Evolutionary conservation across 2,888 invertebrate genomes (phyloP).

Genomic region (Pocota personata): DNA sequence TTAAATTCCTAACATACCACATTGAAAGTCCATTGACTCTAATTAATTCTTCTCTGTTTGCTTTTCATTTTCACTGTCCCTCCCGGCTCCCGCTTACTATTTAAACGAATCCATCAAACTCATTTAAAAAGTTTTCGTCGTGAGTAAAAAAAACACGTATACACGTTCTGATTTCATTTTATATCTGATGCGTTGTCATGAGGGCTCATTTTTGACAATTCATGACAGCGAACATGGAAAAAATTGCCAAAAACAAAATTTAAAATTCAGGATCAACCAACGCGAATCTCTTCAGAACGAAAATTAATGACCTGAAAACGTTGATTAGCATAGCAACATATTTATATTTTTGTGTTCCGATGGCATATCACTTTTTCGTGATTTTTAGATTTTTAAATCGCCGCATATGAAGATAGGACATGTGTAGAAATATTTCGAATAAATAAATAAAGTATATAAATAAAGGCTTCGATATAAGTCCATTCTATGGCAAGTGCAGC

Average conservation of each 20-base stretch:
- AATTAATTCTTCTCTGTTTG: conserved; percentile 26
- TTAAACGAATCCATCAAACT: conserved; percentile 13
- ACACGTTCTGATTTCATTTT: conserved; percentile 29
- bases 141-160: neutral
- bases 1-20: neutral
- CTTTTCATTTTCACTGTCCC: neutral
- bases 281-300: neutral
- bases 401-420: too few species aligned
- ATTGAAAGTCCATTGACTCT: conserved; percentile 24
- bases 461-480: too few species aligned
- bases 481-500: too few species aligned
- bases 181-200: conserved; percentile 48
- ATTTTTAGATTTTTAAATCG: too few species aligned
- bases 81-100: neutral
- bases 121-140: conserved; percentile 14
- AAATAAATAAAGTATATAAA: too few species aligned
- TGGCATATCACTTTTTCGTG: neutral
- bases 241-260: conserved; percentile 46
- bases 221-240: conserved; percentile 34
- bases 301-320: conserved; percentile 57
- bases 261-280: conserved; percentile 22
- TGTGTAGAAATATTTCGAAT: too few species aligned
- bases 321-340: conserved; percentile 47
- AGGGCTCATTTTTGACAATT: conserved; percentile 37
- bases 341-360: neutral